A percentile compares a stretch with the other conserved stretches of the same genome.
Conservation (phyloP, 2,888 invertebrate species). For the Venusia cambrica region DNA sequence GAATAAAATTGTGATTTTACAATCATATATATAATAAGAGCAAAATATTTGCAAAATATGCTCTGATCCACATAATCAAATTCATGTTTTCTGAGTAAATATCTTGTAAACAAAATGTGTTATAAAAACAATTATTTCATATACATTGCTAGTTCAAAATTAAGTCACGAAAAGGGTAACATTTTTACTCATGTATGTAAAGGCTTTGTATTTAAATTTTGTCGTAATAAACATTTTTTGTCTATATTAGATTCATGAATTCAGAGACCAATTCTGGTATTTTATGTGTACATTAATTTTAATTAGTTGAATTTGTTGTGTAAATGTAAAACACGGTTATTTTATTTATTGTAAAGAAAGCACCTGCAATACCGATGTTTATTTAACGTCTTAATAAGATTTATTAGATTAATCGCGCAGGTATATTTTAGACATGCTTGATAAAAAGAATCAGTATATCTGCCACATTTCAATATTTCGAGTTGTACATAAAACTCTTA, state of each 20-base stretch:
- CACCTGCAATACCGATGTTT: slow-evolving; percentile 9
- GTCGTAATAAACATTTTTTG: slow-evolving; percentile 2
- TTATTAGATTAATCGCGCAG: slow-evolving; percentile 24
- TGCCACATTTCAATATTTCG: slow-evolving; percentile 6
- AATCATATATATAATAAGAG: no score
- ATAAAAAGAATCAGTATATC: slow-evolving; percentile 5
- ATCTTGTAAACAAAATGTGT: no score
- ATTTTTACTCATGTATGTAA: no score
- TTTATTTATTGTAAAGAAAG: slow-evolving; percentile 10
- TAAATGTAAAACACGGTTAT: slow-evolving; percentile 12
- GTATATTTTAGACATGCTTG: slow-evolving; percentile 24
- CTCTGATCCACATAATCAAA: no score
- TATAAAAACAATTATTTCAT: no score
- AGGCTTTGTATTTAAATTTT: slow-evolving; percentile 9
- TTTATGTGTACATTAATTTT: slow-evolving; percentile 10
- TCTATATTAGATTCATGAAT: slow-evolving; percentile 8
- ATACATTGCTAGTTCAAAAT: no score
- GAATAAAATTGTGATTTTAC: no score
- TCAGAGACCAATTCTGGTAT: slow-evolving; percentile 12
- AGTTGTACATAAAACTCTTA: slow-evolving; percentile 6
- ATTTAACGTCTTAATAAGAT: slow-evolving; percentile 8
- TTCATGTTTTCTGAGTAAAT: no score
- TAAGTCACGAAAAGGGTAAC: no score
- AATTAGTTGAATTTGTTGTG: slow-evolving; percentile 18
- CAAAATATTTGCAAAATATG: no score